A percentile compares a stretch with the other conserved stretches of the same genome.
These are phyloP conservation scores for Spizaetus ornatus DNA, from an alignment of 2,113 vertebrate genomes.

Conservation along the genomic window DNA sequence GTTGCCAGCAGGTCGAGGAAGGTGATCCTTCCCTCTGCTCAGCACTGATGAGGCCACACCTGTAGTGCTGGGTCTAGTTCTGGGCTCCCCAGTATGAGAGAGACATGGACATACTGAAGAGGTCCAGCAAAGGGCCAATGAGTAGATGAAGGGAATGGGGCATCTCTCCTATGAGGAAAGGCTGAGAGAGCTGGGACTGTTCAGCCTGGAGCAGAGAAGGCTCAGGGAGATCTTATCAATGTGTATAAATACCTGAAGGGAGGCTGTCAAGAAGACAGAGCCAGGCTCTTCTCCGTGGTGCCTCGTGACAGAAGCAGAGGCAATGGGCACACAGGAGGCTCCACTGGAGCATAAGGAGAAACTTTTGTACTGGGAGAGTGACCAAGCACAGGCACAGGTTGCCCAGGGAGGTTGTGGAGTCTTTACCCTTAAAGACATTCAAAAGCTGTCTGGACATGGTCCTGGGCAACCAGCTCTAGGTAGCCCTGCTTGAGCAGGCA, in stretches of 20 bases:
- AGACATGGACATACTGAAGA: background rate
- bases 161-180: background rate
- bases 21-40: background rate
- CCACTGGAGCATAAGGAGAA: background rate
- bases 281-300: background rate
- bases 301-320: background rate
- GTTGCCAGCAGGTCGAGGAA: background rate
- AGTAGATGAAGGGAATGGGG: background rate
- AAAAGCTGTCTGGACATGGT: background rate
- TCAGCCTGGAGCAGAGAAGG: background rate
- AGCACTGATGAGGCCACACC: background rate
- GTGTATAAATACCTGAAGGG: background rate
- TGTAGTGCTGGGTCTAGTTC: background rate
- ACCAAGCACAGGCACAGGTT: background rate
- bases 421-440: background rate
- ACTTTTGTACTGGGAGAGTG: background rate
- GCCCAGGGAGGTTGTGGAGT: background rate
- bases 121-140: background rate
- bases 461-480: no score
- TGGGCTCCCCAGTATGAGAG: background rate
- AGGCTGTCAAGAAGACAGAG: background rate
- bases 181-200: background rate
- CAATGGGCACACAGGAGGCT: background rate
- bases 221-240: accelerated
- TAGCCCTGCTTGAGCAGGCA: background rate